phyloP scores from a whole-genome alignment of 1,140 invertebrate species.

The Apis mellifera region DNA sequence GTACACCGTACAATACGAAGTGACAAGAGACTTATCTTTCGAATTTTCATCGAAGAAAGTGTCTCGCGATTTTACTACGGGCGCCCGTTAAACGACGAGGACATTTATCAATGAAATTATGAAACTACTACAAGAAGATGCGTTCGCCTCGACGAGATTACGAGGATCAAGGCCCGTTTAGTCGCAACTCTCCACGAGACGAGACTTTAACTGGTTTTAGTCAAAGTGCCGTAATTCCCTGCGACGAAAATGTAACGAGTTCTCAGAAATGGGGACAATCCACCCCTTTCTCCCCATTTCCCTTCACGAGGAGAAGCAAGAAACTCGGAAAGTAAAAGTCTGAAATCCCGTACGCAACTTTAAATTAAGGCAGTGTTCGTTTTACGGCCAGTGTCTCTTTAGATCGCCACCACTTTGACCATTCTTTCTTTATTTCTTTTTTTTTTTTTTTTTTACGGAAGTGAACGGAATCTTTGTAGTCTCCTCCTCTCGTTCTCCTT shows the following conservation, averaged over 20 bases:
- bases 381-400: conserved; percentile 51
- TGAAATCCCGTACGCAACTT: conserved; percentile 68
- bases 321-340: conserved; percentile 65
- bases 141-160: conserved; percentile 63
- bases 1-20: too few relatives aligned
- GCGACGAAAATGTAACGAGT: conserved; percentile 66
- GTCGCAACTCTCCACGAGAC: conserved; percentile 57
- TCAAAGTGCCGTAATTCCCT: conserved; percentile 64
- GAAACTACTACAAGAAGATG: conserved; percentile 54
- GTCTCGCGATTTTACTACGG: conserved; percentile 43
- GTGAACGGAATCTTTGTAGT: too few relatives aligned
- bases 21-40: too few relatives aligned
- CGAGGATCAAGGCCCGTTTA: conserved; percentile 62
- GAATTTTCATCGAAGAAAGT: conserved; percentile 10
- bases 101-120: conserved; percentile 67
- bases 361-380: conserved; percentile 69
- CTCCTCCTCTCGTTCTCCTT: too few relatives aligned
- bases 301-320: conserved; percentile 18
- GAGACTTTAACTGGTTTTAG: conserved; percentile 67
- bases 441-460: too few relatives aligned
- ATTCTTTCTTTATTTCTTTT: conserved; percentile 25
- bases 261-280: conserved; percentile 56
- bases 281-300: background rate
- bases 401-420: conserved; percentile 34
- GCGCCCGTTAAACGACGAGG: conserved; percentile 29